phyloP scores from a whole-genome alignment of 2,888 invertebrate species.

The Andrena bucephala region DNA sequence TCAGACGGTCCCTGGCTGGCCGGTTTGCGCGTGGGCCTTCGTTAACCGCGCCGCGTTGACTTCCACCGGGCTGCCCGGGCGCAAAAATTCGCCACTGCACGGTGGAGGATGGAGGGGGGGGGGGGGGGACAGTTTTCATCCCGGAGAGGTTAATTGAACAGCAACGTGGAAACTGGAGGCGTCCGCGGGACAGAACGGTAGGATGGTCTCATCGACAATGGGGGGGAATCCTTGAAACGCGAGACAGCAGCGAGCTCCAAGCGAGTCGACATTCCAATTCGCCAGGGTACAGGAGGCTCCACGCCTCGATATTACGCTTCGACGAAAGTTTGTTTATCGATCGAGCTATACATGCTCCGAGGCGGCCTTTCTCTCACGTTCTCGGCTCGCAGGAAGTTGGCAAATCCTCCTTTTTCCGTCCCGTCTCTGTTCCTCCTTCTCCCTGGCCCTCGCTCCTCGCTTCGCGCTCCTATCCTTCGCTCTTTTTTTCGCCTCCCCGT shows the following conservation, averaged over 20 bases:
- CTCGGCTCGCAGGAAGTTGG: conserved; percentile 66
- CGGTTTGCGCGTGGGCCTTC: conserved; percentile 37
- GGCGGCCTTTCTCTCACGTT: conserved; percentile 68
- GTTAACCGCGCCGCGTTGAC: conserved; percentile 4
- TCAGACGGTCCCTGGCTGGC: conserved; percentile 33
- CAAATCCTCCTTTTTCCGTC: conserved; percentile 63
- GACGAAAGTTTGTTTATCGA: conserved; percentile 69
- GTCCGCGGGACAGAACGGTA: background rate
- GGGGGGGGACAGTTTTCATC: background rate
- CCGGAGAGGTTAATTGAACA: background rate
- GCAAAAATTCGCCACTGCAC: background rate
- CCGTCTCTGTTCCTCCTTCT: conserved; percentile 33
- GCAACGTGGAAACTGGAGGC: background rate
- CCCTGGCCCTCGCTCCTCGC: conserved; percentile 15
- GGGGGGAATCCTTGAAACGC: conserved; percentile 12
- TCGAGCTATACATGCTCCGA: conserved; percentile 61
- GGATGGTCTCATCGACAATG: background rate
- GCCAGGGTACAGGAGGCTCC: conserved; percentile 54
- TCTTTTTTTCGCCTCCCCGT: conserved; percentile 26
- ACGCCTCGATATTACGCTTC: conserved; percentile 67
- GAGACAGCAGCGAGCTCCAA: conserved; percentile 27
- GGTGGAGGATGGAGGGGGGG: background rate
- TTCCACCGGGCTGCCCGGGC: background rate
- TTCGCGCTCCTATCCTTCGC: conserved; percentile 26
- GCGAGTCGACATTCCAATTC: conserved; percentile 49